Evolutionary conservation across 1,140 invertebrate genomes (phyloP), one percentile per base, ranked within the genome.

Genomic region (Drosophila pseudoobscura): DNA sequence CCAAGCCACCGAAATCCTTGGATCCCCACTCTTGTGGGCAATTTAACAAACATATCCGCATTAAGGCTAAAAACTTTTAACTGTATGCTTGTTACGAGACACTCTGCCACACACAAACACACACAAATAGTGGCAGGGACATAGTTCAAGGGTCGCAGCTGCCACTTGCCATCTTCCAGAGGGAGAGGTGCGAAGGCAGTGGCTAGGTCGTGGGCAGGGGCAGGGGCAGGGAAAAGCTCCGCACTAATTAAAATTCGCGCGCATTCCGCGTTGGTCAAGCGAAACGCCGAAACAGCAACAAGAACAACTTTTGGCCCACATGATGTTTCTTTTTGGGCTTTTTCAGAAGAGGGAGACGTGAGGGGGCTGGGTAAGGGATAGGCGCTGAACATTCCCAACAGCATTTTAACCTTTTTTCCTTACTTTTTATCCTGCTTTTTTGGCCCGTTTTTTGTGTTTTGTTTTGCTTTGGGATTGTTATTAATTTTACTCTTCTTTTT

Each of bases 31-130:
- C 55, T 66, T 74, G 78, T 78, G 82, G 82, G 83, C 83, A 88
- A 88, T 88, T 88, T 88, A 88, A 88, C 83, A 88, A 88, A 88
- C 83, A 88, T 88, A 88, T 88, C 83, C 83, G 83, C 83, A 88
- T 88, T 88, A 88, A 82, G 83, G 84, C 88, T 88, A 88, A 76
- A 88, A 88, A 88, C 83, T 88, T 88, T 88, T 88, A 88, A 88
- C 88, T 88, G 83, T 88, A 87, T 89, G 83, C 83, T 88, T 88
- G 83, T 88, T 87, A 78, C 61, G 74, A 87, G 55, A 76, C 41
- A 63, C 51, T 58, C 35, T 46, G 46, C 45, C 55, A 78, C 61
- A 51, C 46, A 66, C 22, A 70, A 41, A 44, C 46, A 57, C 11
- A 17, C 17, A 17, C 53, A 50, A 6, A 58, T 22, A 57, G 31